These are phyloP conservation scores for Hemithea aestivaria DNA, from an alignment of 2,888 invertebrate species.

Conservation along the genomic window DNA sequence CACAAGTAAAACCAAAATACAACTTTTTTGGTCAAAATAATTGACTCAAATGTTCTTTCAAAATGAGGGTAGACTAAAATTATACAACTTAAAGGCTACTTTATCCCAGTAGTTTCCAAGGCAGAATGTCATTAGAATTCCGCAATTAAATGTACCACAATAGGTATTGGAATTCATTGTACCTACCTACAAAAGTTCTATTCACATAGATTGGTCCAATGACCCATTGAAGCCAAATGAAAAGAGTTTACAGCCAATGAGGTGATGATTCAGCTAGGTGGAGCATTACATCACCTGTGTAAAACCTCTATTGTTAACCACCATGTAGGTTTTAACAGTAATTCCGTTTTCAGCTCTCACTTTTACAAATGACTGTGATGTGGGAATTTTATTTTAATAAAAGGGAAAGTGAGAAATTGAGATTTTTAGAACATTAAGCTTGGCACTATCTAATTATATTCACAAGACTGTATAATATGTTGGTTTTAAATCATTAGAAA, in stretches of 20 bases:
- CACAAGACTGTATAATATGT: too few species aligned
- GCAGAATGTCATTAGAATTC: constrained; percentile 21
- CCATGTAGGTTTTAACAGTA: constrained; percentile 17
- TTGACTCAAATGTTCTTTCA: too few species aligned
- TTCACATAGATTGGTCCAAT: constrained; percentile 24
- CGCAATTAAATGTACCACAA: constrained; percentile 44
- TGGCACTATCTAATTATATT: too few species aligned
- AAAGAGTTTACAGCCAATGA: constrained; percentile 38
- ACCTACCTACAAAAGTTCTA: constrained; percentile 1
- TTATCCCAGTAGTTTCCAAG: constrained; percentile 6
- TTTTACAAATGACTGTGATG: constrained; percentile 9
- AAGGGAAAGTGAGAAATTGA: background rate
- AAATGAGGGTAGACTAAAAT: constrained; percentile 14
- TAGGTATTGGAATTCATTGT: constrained; percentile 40
- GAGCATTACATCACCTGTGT: constrained; percentile 45
- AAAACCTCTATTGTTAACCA: constrained; percentile 34
- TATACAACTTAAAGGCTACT: constrained; percentile 2
- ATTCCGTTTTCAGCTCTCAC: constrained; percentile 18
- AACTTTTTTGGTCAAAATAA: too few species aligned
- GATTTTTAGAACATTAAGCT: background rate
- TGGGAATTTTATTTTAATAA: constrained; percentile 6
- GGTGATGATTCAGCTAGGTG: constrained; percentile 47
- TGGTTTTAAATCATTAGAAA: too few species aligned
- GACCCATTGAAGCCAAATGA: constrained; percentile 42
- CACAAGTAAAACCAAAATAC: too few species aligned